These are phyloP conservation scores for Acinonyx jubatus DNA, from an alignment of 2,113 vertebrate species.

Conservation along the genomic window DNA sequence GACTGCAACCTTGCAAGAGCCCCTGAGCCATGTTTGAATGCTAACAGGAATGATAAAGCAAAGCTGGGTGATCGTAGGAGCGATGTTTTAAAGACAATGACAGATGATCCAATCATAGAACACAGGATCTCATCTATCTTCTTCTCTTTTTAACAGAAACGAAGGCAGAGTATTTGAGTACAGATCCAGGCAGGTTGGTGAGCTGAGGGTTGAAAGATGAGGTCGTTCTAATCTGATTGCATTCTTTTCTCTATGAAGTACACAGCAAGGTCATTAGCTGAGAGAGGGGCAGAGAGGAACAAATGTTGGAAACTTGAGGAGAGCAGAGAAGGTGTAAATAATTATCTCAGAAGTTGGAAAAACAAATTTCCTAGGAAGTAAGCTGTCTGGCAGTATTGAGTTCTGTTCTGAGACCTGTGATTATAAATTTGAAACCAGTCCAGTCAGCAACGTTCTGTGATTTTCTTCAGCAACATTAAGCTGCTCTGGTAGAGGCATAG, in stretches of 20 bases:
- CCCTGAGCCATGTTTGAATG: background rate
- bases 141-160: background rate
- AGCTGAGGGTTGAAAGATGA: constrained; percentile 24
- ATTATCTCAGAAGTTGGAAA: constrained; percentile 39
- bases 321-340: constrained; percentile 47
- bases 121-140: background rate
- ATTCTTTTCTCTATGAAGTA: background rate
- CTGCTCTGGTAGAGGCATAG: background rate
- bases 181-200: background rate
- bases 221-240: background rate
- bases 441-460: background rate
- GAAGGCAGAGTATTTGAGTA: background rate
- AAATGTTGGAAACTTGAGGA: background rate
- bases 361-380: constrained; percentile 26
- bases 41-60: background rate
- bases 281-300: background rate
- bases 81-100: constrained; percentile 8
- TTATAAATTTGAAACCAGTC: constrained; percentile 31
- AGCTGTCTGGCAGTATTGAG: constrained; percentile 22
- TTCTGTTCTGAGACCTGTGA: constrained; percentile 29
- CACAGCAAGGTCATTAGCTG: background rate
- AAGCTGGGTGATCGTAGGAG: background rate
- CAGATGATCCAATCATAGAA: background rate
- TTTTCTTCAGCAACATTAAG: constrained; percentile 44
- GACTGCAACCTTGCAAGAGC: background rate